Percentiles rank a stretch among this genome's conserved stretches.
phyloP scores from a whole-genome alignment of 2,797 vertebrate genomes.

The Acanthiza pusilla region DNA sequence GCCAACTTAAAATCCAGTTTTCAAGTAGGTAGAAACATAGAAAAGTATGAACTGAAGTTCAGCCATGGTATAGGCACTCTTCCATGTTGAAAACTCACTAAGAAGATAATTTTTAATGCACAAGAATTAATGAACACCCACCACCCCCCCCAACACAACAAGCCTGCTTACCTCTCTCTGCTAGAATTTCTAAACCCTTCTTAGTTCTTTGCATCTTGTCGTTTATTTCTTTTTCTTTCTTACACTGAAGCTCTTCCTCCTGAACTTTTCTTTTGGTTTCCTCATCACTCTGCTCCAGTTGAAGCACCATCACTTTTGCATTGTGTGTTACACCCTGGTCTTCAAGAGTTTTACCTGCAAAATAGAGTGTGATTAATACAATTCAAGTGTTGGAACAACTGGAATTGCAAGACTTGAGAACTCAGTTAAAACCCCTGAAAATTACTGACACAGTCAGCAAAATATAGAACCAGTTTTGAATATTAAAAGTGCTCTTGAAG shows the following conservation, averaged over 20 bases:
- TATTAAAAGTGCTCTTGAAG: not conserved
- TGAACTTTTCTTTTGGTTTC: constrained; percentile 72
- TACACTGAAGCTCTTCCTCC: constrained; percentile 75
- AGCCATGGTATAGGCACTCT: not conserved
- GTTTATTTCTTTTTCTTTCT: constrained; percentile 69
- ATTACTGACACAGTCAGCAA: not conserved
- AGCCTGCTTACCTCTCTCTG: constrained; percentile 80
- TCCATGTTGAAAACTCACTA: not conserved
- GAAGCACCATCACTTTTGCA: constrained; percentile 88
- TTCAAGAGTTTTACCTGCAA: constrained; percentile 80
- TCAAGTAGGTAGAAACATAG: not conserved
- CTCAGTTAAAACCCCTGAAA: not conserved
- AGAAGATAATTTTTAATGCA: not conserved
- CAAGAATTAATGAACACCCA: not conserved
- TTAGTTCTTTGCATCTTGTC: constrained; percentile 84
- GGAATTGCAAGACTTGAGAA: not conserved
- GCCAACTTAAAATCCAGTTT: not conserved
- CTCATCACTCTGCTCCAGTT: constrained; percentile 79
- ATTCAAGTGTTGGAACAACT: not conserved
- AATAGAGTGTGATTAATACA: not conserved
- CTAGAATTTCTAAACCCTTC: constrained; percentile 90
- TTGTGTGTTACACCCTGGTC: constrained; percentile 89
- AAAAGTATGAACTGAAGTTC: not conserved
- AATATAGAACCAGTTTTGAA: not conserved
- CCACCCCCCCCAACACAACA: accelerated